These are phyloP conservation scores for Carpatolechia fugitivella DNA, from an alignment of 2,888 invertebrate species.

Conservation along the genomic window DNA sequence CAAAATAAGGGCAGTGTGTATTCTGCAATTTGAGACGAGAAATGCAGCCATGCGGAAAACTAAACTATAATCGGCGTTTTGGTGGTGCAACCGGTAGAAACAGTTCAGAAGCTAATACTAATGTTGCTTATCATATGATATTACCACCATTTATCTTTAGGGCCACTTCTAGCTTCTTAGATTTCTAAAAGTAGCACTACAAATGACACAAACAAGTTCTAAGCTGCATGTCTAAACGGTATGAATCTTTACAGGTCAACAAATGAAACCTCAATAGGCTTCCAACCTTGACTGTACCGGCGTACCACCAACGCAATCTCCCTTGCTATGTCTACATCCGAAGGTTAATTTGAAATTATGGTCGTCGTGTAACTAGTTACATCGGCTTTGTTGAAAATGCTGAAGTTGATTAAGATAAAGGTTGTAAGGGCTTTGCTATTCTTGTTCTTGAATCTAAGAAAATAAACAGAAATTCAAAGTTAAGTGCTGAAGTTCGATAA, in stretches of 20 bases:
- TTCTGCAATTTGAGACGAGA: not conserved
- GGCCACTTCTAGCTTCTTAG: constrained; percentile 3
- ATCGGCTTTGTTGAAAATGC: constrained; percentile 18
- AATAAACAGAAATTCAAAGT: too few relatives aligned
- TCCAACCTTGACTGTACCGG: constrained; percentile 8
- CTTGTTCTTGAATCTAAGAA: not conserved
- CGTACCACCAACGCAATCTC: constrained; percentile 15
- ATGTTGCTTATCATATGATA: too few relatives aligned
- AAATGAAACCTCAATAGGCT: not conserved
- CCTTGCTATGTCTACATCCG: constrained; percentile 18
- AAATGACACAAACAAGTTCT: constrained; percentile 10
- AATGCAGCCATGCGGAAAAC: not conserved
- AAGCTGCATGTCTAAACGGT: constrained; percentile 11
- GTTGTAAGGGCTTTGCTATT: constrained; percentile 19
- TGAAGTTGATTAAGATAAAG: constrained; percentile 32
- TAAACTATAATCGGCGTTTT: not conserved
- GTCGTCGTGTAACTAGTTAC: constrained; percentile 26
- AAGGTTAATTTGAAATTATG: constrained; percentile 24
- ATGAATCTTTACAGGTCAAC: constrained; percentile 18
- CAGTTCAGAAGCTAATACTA: not conserved
- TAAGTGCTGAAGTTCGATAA: too few relatives aligned
- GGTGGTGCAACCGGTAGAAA: not conserved
- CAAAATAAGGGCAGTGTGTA: constrained; percentile 12
- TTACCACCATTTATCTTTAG: too few relatives aligned
- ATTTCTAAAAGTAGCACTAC: constrained; percentile 2